phyloP scores from a whole-genome alignment of 2,888 invertebrate species.

The Julus scandinavius region DNA sequence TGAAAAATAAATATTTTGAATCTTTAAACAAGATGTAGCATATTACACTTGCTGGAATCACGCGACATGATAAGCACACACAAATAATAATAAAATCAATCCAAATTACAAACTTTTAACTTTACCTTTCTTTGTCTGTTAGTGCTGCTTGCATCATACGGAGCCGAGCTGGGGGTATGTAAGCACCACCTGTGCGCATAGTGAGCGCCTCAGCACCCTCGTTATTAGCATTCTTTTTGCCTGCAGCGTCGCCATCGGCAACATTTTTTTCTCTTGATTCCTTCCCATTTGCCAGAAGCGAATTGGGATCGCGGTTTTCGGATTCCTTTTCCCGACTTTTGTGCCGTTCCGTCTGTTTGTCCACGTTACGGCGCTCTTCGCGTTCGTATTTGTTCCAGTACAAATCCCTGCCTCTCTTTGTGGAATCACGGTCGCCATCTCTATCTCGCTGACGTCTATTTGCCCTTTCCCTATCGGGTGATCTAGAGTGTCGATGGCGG shows the following conservation, averaged over 20 bases:
- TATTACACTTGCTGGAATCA: slow-evolving; percentile 59
- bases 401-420: slow-evolving; percentile 58
- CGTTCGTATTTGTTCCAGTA: slow-evolving; percentile 24
- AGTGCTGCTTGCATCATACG: slow-evolving; percentile 96
- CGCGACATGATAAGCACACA: too few species aligned
- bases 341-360: background rate
- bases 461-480: background rate
- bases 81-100: too few species aligned
- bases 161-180: slow-evolving; percentile 97
- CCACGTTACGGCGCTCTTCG: background rate
- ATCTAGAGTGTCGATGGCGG: background rate
- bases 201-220: slow-evolving; percentile 77
- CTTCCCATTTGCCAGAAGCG: background rate
- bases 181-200: slow-evolving; percentile 91
- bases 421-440: slow-evolving; percentile 58
- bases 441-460: background rate
- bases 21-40: slow-evolving; percentile 47
- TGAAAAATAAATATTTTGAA: slow-evolving; percentile 64
- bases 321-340: slow-evolving; percentile 31
- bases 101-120: background rate
- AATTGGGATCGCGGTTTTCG: slow-evolving; percentile 51
- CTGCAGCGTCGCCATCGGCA: slow-evolving; percentile 43
- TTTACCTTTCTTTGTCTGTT: slow-evolving; percentile 82
- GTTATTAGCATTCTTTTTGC: slow-evolving; percentile 62
- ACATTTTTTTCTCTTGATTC: slow-evolving; percentile 58